phyloP scores from a whole-genome alignment of 2,888 invertebrate species.

The Drosophila mimetica region DNA sequence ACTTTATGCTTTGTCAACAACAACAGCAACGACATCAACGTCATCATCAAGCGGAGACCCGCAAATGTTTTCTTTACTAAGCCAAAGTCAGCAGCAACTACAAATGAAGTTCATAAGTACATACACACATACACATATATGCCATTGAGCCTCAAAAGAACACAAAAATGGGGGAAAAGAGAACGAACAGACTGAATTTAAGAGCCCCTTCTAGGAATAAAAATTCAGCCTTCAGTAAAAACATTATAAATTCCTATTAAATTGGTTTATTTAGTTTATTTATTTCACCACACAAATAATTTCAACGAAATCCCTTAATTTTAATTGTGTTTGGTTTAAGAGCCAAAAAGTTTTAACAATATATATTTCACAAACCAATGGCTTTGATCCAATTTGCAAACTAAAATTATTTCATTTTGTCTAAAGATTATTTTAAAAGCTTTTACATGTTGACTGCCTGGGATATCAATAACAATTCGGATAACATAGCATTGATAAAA shows the following conservation, averaged over 20 bases:
- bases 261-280: too few species aligned
- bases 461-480: slow-evolving; percentile 10
- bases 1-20: slow-evolving; percentile 71
- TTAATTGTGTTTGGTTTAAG: too few species aligned
- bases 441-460: slow-evolving; percentile 8
- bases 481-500: slow-evolving; percentile 1
- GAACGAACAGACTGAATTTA: slow-evolving; percentile 21
- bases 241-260: too few species aligned
- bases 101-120: slow-evolving; percentile 34
- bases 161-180: slow-evolving; percentile 3
- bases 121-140: not conserved
- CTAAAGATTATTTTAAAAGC: slow-evolving; percentile 5
- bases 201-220: slow-evolving; percentile 10
- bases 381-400: slow-evolving; percentile 8
- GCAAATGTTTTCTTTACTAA: slow-evolving; percentile 69
- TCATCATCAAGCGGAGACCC: slow-evolving; percentile 42
- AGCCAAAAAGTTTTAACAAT: too few species aligned
- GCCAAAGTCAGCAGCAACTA: slow-evolving; percentile 47
- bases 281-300: too few species aligned
- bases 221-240: not conserved
- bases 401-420: not conserved
- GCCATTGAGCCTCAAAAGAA: slow-evolving; percentile 11
- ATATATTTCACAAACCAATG: not conserved
- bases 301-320: too few species aligned
- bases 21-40: slow-evolving; percentile 47